Evolutionary conservation across 2,113 vertebrate genomes (phyloP).

Genomic region (Odocoileus hemionus): DNA sequence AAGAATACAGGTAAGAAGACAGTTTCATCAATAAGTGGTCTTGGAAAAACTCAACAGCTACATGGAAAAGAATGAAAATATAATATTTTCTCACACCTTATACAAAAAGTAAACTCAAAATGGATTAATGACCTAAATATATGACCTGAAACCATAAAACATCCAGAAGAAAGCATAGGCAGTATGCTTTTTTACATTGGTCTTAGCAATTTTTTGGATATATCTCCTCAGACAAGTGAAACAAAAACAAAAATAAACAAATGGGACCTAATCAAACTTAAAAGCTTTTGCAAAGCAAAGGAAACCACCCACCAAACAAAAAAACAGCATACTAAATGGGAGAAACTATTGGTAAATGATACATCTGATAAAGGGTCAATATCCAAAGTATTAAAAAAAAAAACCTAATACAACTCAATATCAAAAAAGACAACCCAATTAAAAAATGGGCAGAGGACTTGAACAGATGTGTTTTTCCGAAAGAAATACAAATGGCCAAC

Average conservation of each 20-base stretch:
- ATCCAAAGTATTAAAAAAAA: neutral
- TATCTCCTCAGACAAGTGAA: neutral
- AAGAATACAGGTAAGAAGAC: neutral
- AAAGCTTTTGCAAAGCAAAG: neutral
- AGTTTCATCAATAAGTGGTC: neutral
- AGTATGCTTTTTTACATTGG: neutral
- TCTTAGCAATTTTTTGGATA: neutral
- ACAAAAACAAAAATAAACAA: neutral
- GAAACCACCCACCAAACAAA: neutral
- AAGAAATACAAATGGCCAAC: neutral
- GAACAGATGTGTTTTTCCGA: neutral
- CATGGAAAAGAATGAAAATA: neutral
- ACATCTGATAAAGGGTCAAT: neutral
- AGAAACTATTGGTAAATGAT: neutral
- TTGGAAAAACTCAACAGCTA: neutral
- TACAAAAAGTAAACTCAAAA: neutral
- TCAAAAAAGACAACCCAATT: neutral
- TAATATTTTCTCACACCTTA: neutral
- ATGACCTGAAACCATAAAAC: neutral
- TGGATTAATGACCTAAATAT: neutral
- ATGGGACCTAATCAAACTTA: neutral
- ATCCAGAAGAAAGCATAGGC: neutral
- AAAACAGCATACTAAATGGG: neutral
- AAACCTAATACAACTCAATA: neutral
- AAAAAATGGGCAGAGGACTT: neutral